These are phyloP conservation scores for Acrobasis suavella DNA, from an alignment of 2,888 invertebrate genomes.

Conservation along the genomic window DNA sequence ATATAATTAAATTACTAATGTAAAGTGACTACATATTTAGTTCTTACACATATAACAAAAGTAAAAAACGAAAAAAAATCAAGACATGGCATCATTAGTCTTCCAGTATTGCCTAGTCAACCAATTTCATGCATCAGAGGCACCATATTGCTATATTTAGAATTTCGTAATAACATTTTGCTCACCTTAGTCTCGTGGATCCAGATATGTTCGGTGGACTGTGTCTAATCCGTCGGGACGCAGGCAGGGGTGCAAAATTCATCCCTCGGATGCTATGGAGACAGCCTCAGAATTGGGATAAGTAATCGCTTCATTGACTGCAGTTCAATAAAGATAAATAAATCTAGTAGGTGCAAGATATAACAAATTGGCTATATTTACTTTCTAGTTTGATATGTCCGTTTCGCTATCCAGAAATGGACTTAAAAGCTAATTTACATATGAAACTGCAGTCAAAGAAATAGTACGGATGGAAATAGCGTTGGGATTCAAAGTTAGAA, in stretches of 20 bases:
- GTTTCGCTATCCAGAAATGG: too few species aligned
- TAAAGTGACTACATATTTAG: too few species aligned
- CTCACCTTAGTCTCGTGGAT: constrained; percentile 51
- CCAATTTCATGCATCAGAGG: constrained; percentile 63
- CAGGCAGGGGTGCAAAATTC: constrained; percentile 48
- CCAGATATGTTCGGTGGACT: constrained; percentile 55
- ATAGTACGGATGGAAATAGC: too few species aligned
- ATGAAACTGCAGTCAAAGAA: too few species aligned
- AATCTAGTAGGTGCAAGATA: not conserved
- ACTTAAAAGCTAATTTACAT: too few species aligned
- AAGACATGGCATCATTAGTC: constrained; percentile 4
- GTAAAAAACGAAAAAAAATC: not conserved
- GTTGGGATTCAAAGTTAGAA: too few species aligned
- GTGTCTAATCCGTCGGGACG: constrained; percentile 69
- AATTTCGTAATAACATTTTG: constrained; percentile 61
- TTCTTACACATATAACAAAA: too few species aligned
- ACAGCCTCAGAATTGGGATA: constrained; percentile 20
- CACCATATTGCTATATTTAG: constrained; percentile 68
- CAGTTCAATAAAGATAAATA: not conserved
- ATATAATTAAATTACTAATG: too few species aligned
- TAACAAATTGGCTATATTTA: not conserved
- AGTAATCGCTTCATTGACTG: constrained; percentile 17
- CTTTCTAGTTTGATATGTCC: too few species aligned
- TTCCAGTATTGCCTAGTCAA: not conserved
- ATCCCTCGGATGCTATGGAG: constrained; percentile 32